These are phyloP conservation scores for Panurus biarmicus DNA, from an alignment of 2,113 vertebrate species.

Conservation along the genomic window DNA sequence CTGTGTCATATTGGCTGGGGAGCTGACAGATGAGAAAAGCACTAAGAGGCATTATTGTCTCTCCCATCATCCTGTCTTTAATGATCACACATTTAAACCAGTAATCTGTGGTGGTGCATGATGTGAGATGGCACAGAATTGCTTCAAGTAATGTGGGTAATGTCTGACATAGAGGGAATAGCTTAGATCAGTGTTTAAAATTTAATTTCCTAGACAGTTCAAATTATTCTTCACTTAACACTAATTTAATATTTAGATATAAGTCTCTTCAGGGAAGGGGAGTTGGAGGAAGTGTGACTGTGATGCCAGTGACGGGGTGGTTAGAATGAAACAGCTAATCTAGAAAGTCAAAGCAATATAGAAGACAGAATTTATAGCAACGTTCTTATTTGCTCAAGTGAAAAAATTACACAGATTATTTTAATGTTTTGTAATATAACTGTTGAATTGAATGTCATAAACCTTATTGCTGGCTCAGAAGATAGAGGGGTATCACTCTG, in stretches of 20 bases:
- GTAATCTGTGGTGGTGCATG: background rate
- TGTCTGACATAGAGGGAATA: background rate
- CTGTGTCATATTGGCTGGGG: background rate
- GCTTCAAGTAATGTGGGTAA: background rate
- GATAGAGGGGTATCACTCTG: background rate
- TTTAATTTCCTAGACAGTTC: background rate
- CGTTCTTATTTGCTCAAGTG: background rate
- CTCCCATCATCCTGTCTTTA: background rate
- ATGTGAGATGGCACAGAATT: background rate
- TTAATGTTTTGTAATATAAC: background rate
- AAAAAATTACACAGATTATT: background rate
- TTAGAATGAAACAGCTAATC: background rate
- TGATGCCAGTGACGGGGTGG: background rate
- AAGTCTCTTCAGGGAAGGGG: background rate
- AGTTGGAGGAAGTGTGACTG: background rate
- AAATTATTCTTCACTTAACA: slow-evolving; percentile 22
- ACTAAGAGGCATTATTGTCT: background rate
- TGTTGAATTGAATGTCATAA: background rate
- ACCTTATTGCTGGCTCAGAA: background rate
- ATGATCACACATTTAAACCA: background rate
- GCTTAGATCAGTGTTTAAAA: slow-evolving; percentile 2
- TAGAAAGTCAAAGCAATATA: background rate
- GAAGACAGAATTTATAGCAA: background rate
- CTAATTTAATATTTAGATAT: background rate
- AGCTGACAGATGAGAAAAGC: background rate